Evolutionary conservation across 2,113 vertebrate genomes (phyloP).

Genomic region (Lycocorax pyrrhopterus): DNA sequence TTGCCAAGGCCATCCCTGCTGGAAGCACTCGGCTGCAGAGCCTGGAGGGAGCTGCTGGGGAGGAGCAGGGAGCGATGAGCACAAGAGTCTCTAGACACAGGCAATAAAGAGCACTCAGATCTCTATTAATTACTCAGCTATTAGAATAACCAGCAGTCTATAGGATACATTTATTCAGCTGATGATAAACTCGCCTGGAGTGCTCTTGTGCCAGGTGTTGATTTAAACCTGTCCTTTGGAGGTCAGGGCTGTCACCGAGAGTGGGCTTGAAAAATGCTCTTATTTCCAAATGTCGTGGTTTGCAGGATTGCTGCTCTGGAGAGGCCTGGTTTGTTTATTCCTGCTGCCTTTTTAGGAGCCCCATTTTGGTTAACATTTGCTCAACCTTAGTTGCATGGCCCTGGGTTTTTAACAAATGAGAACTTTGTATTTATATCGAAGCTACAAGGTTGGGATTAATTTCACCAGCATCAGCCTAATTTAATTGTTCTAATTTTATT

Average conservation of each 20-base stretch:
- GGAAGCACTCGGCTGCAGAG: neutral
- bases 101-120: constrained; percentile 36
- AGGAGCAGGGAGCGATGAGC: neutral
- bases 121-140: constrained; percentile 19
- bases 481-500: neutral
- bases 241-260: neutral
- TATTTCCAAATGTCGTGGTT: neutral
- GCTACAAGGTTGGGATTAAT: neutral
- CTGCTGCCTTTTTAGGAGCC: neutral
- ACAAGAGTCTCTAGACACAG: neutral
- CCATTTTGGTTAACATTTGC: neutral
- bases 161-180: neutral
- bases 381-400: neutral
- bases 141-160: neutral
- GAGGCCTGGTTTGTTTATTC: neutral
- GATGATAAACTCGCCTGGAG: neutral
- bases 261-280: neutral
- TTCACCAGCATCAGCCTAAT: too few species aligned
- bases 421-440: neutral
- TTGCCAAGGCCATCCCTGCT: constrained; percentile 30
- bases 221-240: neutral
- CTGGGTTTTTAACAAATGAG: neutral
- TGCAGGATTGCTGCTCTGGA: neutral
- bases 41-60: neutral
- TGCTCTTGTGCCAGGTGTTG: neutral